These are phyloP conservation scores for Halictus rubicundus DNA, from an alignment of 1,140 invertebrate species.

Conservation along the genomic window DNA sequence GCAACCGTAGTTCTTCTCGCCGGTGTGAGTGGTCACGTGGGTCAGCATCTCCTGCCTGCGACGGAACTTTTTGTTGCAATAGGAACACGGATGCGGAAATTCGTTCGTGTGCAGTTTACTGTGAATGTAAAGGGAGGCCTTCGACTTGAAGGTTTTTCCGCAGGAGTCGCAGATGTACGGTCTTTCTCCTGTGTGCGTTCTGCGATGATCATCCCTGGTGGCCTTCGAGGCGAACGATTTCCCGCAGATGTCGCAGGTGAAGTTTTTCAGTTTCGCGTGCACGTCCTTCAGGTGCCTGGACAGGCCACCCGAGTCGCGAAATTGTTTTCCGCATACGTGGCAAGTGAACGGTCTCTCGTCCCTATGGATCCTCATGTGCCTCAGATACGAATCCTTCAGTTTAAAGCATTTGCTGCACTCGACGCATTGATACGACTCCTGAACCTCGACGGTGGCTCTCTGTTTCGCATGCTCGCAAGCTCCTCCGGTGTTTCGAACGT, in stretches of 20 bases:
- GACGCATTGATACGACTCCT: constrained; percentile 71
- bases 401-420: constrained; percentile 80
- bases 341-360: constrained; percentile 88
- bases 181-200: constrained; percentile 84
- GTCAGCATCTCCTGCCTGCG: constrained; percentile 80
- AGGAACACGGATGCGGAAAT: constrained; percentile 79
- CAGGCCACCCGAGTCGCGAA: constrained; percentile 73
- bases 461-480: constrained; percentile 16
- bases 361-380: constrained; percentile 81
- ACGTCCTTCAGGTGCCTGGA: constrained; percentile 71
- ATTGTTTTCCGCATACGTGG: constrained; percentile 84
- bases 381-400: constrained; percentile 77
- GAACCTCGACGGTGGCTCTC: constrained; percentile 56
- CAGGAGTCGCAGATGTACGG: constrained; percentile 85
- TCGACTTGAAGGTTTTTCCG: constrained; percentile 81
- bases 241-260: constrained; percentile 75
- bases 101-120: constrained; percentile 79
- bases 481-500: constrained; percentile 4
- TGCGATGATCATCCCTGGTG: constrained; percentile 83
- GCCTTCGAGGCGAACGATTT: constrained; percentile 80
- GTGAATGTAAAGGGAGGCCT: constrained; percentile 82
- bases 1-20: constrained; percentile 79
- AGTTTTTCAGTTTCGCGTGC: constrained; percentile 74
- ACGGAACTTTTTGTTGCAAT: constrained; percentile 80
- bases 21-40: constrained; percentile 80